phyloP scores from a whole-genome alignment of 2,797 vertebrate genomes.

The Rhabdomys pumilio region DNA sequence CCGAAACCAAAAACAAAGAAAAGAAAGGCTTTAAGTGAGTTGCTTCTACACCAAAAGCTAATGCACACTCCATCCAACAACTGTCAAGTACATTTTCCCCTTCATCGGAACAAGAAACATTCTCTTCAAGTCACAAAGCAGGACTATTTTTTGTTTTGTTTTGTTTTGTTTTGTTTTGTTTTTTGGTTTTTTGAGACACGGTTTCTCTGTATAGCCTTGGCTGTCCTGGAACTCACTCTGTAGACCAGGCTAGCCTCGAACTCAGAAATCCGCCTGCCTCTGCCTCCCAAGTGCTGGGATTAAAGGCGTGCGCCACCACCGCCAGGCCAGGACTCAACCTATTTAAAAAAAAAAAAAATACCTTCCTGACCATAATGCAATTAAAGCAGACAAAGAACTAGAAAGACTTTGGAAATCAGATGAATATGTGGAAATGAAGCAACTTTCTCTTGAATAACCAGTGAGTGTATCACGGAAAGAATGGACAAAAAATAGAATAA shows the following conservation, averaged over 20 bases:
- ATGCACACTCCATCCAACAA: neutral
- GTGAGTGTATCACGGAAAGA: too few relatives aligned
- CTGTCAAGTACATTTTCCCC: neutral
- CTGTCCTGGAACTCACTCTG: too few relatives aligned
- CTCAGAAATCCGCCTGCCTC: too few relatives aligned
- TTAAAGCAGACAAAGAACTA: neutral
- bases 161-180: too few relatives aligned
- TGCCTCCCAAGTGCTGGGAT: too few relatives aligned
- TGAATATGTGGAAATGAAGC: neutral
- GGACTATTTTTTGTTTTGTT: neutral
- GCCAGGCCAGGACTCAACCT: too few relatives aligned
- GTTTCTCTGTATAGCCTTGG: too few relatives aligned
- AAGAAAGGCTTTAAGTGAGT: neutral
- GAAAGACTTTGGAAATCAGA: neutral
- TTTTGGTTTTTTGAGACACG: too few relatives aligned
- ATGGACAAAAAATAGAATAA: neutral
- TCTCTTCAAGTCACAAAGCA: neutral
- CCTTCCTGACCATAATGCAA: neutral
- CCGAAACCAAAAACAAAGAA: neutral
- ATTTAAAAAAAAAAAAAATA: too few relatives aligned
- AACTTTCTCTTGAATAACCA: neutral
- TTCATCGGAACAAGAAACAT: neutral
- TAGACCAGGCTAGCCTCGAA: too few relatives aligned
- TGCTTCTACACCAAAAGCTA: neutral
- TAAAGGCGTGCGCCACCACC: too few relatives aligned